phyloP scores from a whole-genome alignment of 1,140 invertebrate species.

The Lethocerus indicus region DNA sequence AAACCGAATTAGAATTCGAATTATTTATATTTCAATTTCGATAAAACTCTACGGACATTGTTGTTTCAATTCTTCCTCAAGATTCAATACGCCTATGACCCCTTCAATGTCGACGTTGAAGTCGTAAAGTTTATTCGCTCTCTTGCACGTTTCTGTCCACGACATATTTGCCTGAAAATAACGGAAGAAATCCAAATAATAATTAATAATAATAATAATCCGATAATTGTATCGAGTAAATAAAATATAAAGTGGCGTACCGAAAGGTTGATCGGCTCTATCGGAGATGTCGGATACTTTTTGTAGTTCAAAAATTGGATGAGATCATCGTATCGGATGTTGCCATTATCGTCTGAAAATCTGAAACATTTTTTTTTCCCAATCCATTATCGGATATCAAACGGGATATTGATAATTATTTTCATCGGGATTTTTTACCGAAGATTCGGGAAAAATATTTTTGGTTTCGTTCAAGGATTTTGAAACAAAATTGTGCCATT shows the following conservation, averaged over 20 bases:
- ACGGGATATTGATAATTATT: background rate
- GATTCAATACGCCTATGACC: conserved; percentile 4
- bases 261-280: conserved; percentile 10
- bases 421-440: background rate
- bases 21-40: no score
- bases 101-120: background rate
- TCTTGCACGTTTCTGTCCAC: background rate
- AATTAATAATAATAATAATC: background rate
- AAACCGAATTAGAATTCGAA: no score
- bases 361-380: background rate
- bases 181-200: background rate
- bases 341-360: conserved; percentile 1
- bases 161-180: background rate
- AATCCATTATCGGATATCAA: background rate
- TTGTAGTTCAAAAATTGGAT: conserved; percentile 17
- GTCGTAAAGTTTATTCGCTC: background rate
- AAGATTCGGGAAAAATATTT: background rate
- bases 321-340: conserved; percentile 11
- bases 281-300: conserved; percentile 10
- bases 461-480: background rate
- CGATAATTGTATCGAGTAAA: background rate
- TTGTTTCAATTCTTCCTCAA: conserved; percentile 6
- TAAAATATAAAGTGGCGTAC: conserved; percentile 11
- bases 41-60: background rate
- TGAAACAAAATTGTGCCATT: background rate